phyloP scores from a whole-genome alignment of 1,140 invertebrate species.

The Diploscapter pachys region DNA sequence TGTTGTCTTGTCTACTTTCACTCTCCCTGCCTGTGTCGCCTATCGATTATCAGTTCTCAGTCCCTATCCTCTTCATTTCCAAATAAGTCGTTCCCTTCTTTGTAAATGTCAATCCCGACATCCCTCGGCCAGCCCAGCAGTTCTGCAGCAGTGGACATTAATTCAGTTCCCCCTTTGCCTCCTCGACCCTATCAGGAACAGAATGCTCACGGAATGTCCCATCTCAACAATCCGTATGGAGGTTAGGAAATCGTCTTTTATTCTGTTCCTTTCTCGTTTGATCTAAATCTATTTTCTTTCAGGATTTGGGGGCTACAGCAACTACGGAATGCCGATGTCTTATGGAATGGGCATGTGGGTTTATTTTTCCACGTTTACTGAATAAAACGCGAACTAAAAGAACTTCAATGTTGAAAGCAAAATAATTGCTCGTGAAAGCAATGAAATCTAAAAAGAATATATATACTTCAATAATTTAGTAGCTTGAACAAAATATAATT shows the following conservation, averaged over 20 bases:
- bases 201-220: slow-evolving; percentile 2
- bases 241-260: not conserved
- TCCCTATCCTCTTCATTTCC: not conserved
- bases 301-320: slow-evolving; percentile 18
- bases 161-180: slow-evolving; percentile 19
- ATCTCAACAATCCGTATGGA: slow-evolving; percentile 5
- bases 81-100: not conserved
- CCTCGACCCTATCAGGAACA: slow-evolving; percentile 17
- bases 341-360: slow-evolving; percentile 1
- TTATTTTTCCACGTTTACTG: not conserved
- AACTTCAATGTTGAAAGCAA: too few relatives aligned
- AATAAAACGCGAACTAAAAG: too few relatives aligned
- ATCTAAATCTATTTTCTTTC: too few relatives aligned
- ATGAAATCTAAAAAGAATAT: too few relatives aligned
- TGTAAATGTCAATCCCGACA: slow-evolving; percentile 2
- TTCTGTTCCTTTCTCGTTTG: too few relatives aligned
- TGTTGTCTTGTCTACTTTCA: too few relatives aligned
- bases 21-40: not conserved
- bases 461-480: too few relatives aligned
- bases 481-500: too few relatives aligned
- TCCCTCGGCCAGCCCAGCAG: not conserved
- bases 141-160: too few relatives aligned
- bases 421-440: too few relatives aligned
- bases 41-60: not conserved
- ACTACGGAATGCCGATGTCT: not conserved